These are phyloP conservation scores for Diarsia brunnea DNA, from an alignment of 2,888 invertebrate genomes.

Conservation along the genomic window DNA sequence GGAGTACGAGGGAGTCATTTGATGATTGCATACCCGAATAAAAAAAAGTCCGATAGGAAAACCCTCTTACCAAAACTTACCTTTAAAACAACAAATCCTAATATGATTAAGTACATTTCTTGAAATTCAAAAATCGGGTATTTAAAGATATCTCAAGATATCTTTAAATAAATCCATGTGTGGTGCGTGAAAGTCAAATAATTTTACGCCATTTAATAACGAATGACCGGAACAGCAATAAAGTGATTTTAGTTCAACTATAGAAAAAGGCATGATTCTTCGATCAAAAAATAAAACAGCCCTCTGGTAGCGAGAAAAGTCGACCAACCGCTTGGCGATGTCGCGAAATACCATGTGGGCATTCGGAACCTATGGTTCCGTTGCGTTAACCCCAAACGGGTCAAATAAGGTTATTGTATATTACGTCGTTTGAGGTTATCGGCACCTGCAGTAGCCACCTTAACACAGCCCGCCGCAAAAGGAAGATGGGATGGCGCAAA, in stretches of 20 bases:
- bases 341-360: neutral
- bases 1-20: too few relatives aligned
- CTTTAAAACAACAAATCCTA: slow-evolving; percentile 20
- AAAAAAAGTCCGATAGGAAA: too few relatives aligned
- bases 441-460: too few relatives aligned
- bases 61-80: neutral
- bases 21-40: too few relatives aligned
- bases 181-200: slow-evolving; percentile 4
- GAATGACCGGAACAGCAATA: slow-evolving; percentile 11
- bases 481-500: too few relatives aligned
- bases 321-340: neutral
- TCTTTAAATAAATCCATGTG: neutral
- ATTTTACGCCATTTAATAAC: slow-evolving; percentile 24
- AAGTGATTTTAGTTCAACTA: slow-evolving; percentile 3
- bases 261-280: neutral
- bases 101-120: slow-evolving; percentile 12
- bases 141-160: too few relatives aligned
- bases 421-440: too few relatives aligned
- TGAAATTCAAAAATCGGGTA: neutral
- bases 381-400: neutral
- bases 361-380: neutral
- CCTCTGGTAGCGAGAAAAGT: neutral
- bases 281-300: neutral
- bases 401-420: too few relatives aligned
- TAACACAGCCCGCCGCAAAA: too few relatives aligned